Evolutionary conservation across 2,113 vertebrate genomes (phyloP).

Genomic region (Rhodinocichla rosea): DNA sequence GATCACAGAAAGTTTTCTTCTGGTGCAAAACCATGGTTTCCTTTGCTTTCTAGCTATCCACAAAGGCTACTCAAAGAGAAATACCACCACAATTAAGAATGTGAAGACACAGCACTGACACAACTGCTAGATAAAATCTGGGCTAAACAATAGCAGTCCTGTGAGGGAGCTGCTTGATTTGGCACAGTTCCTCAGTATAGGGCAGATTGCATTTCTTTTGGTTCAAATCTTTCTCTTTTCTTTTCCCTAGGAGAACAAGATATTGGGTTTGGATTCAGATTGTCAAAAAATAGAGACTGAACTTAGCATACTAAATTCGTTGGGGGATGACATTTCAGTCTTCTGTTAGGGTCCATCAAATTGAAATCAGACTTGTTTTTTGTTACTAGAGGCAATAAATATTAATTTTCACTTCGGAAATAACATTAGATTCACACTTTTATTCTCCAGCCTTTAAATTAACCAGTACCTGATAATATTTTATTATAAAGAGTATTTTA

Average conservation of each 20-base stretch:
- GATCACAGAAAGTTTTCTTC: not conserved
- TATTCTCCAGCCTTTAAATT: not conserved
- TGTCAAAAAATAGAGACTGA: not conserved
- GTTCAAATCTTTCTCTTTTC: not conserved
- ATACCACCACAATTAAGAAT: not conserved
- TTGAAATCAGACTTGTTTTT: not conserved
- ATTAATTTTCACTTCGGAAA: not conserved
- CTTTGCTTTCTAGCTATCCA: not conserved
- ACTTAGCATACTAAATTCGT: not conserved
- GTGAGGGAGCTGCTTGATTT: not conserved
- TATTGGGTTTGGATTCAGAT: not conserved
- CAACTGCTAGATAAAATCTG: not conserved
- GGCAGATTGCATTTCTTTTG: not conserved
- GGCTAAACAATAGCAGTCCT: not conserved
- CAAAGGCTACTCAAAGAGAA: not conserved
- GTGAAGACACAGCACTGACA: not conserved
- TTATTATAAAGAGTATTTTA: not conserved
- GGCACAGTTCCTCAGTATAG: not conserved
- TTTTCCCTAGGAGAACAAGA: not conserved
- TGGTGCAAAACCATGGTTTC: not conserved
- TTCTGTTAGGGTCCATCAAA: not conserved
- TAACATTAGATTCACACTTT: not conserved
- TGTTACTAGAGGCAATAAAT: not conserved
- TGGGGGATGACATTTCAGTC: not conserved
- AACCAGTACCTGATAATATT: not conserved